Conservation (phyloP, 2,888 invertebrate genomes). For the Leptopilina myrica region DNA sequence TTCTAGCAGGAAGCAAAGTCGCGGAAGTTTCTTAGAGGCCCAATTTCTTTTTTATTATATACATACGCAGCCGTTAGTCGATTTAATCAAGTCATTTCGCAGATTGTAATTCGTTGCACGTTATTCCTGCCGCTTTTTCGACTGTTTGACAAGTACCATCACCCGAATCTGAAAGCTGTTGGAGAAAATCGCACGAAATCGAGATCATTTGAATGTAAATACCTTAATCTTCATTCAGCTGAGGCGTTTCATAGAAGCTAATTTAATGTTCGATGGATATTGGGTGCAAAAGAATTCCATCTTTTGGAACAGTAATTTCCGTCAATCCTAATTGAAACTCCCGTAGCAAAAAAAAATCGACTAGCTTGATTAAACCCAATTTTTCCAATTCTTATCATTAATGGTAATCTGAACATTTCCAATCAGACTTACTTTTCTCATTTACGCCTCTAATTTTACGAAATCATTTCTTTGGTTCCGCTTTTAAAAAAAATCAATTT, state of each 20-base stretch:
- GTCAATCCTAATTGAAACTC: background rate
- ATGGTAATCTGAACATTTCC: constrained; percentile 26
- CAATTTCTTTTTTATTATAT: constrained; percentile 48
- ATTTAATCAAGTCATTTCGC: constrained; percentile 45
- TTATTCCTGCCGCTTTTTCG: constrained; percentile 49
- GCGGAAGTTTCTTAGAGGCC: constrained; percentile 44
- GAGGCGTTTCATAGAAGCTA: background rate
- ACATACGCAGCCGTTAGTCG: constrained; percentile 45
- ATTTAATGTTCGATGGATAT: too few relatives aligned
- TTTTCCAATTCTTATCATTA: constrained; percentile 18
- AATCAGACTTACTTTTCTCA: constrained; percentile 22
- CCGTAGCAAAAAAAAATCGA: background rate
- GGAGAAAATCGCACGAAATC: constrained; percentile 45
- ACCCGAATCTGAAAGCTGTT: constrained; percentile 50
- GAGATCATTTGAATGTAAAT: constrained; percentile 24
- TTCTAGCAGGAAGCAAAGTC: constrained; percentile 6
- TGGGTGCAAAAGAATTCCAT: too few relatives aligned
- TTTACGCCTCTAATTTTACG: background rate
- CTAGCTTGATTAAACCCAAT: background rate
- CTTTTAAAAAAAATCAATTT: background rate
- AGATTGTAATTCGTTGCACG: constrained; percentile 49
- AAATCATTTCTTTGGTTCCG: too few relatives aligned
- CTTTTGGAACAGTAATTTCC: background rate
- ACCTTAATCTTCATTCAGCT: constrained; percentile 24
- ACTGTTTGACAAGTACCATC: constrained; percentile 49